Evolutionary conservation across 2,113 vertebrate species (phyloP), one percentile per base, ranked within the genome.

Genomic region (Campylorhamphus procurvoides): DNA sequence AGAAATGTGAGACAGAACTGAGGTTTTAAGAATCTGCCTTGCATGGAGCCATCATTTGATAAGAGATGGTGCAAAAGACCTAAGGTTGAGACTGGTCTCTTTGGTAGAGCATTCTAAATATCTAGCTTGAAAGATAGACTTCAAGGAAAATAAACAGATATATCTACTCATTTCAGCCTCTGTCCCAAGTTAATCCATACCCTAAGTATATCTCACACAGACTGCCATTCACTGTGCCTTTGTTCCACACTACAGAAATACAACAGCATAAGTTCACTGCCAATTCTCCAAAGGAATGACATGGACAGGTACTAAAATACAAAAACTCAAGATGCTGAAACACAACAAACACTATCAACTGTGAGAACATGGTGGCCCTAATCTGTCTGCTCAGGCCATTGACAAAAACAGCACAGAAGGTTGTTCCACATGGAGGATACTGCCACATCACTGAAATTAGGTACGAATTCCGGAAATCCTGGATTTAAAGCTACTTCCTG

Each of bases 401-500:
- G 39, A 39, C 2, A 3, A 74, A 72, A 94, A 55, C 72, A 53
- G 64, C 76, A 84, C 64, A 86, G 80, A 77, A 81, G 58, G 64
- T 0, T 90, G 52, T 10, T 88, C 74, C n/a, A 85, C 74, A 58
- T 13, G 37, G 44, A 91, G 31, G 37, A 58, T 39, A 50, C 33
- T 59, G 64, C 19, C 62, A 8, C 18, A 77, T 12, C 72, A 58
- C 75, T 37, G 82, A 84, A 96, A 92, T 50, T 17, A 90, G 64
- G 68, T 37, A 88, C 19, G n/a, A 67, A 84, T 53, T 40, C 60
- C 1, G 4, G 85, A 88, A 94, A 96, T 75, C 56, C 64, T 81
- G 76, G 72, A 95, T 81, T 84, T 88, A 94, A 88, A 94, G 72
- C 59, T 46, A 29, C 46, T 80, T 90, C 82, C 90, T 80, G 82